Conservation (phyloP, 2,797 vertebrate species). For the Odontamblyopus lacepedii region DNA sequence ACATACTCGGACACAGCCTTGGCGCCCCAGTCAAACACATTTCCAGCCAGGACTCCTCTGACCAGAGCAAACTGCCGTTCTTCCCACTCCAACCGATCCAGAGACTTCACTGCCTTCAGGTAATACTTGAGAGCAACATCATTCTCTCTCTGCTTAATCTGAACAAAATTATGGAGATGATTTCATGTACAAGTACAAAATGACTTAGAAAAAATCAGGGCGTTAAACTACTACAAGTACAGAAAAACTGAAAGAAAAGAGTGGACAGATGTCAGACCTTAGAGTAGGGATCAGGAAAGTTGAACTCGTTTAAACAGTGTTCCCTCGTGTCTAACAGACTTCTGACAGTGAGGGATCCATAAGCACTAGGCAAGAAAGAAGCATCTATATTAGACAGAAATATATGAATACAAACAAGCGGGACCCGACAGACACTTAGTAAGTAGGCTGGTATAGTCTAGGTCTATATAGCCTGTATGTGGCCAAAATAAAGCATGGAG, state of each 20-base stretch:
- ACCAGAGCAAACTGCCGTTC: slow-evolving; percentile 93
- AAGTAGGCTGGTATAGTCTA: background rate
- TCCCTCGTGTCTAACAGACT: slow-evolving; percentile 97
- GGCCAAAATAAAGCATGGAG: background rate
- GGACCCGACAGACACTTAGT: background rate
- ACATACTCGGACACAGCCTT: slow-evolving; percentile 98
- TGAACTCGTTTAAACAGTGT: slow-evolving; percentile 98
- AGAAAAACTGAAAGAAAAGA: slow-evolving; percentile 7
- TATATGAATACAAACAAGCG: slow-evolving; percentile 34
- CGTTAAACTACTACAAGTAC: background rate
- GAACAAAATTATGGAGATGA: slow-evolving; percentile 5
- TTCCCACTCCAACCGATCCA: slow-evolving; percentile 92
- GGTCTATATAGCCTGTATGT: background rate
- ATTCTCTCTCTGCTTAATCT: slow-evolving; percentile 97
- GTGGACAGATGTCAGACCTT: slow-evolving; percentile 81
- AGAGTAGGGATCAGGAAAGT: slow-evolving; percentile 97
- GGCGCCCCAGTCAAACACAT: slow-evolving; percentile 99
- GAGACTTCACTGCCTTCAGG: slow-evolving; percentile 83
- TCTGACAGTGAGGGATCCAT: slow-evolving; percentile 96
- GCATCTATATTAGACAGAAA: slow-evolving; percentile 68
- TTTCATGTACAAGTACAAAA: background rate
- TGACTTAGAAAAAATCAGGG: background rate
- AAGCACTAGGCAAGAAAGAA: slow-evolving; percentile 84
- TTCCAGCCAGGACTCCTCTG: slow-evolving; percentile 92
- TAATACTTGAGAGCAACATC: slow-evolving; percentile 92